Conservation (phyloP, 2,113 vertebrate species). For the Oryzias woworae region DNA sequence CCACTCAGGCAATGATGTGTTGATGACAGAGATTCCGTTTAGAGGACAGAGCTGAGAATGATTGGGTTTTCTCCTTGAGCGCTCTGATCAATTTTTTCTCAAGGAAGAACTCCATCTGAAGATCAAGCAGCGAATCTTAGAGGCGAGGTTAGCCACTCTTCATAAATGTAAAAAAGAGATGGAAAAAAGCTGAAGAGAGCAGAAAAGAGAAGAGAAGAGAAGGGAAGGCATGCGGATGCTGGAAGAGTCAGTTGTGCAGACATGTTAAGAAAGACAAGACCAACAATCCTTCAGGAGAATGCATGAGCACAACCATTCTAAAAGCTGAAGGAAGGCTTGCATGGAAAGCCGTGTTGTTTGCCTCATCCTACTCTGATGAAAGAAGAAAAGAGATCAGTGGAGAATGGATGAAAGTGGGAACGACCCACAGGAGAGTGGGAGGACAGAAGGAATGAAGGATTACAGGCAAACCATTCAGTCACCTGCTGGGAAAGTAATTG, state of each 20-base stretch:
- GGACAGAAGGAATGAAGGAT: slow-evolving; percentile 21
- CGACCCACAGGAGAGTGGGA: slow-evolving; percentile 12
- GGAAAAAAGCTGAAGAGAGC: background rate
- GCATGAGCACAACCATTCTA: background rate
- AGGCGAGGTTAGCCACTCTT: slow-evolving; percentile 10
- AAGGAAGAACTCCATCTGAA: slow-evolving; percentile 11
- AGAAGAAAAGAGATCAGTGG: slow-evolving; percentile 6
- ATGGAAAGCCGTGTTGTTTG: background rate
- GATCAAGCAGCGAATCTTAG: slow-evolving; percentile 16
- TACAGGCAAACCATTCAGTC: slow-evolving; percentile 35
- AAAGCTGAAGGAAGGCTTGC: background rate
- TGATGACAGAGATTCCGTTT: slow-evolving; percentile 21
- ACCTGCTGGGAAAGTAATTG: slow-evolving; percentile 55
- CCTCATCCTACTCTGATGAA: slow-evolving; percentile 1
- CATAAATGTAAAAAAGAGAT: background rate
- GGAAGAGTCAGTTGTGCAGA: too few species aligned
- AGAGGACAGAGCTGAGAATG: slow-evolving; percentile 11
- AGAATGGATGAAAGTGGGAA: slow-evolving; percentile 18
- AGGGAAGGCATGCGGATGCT: too few species aligned
- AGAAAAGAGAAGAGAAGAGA: too few species aligned
- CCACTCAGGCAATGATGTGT: slow-evolving; percentile 24
- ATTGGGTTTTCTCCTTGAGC: slow-evolving; percentile 35
- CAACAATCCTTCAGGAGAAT: too few species aligned
- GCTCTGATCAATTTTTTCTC: slow-evolving; percentile 10
- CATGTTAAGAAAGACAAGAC: too few species aligned